Evolutionary conservation across 2,888 invertebrate species (phyloP), one percentile per base, ranked within the genome.

Genomic region (Xanthia togata): DNA sequence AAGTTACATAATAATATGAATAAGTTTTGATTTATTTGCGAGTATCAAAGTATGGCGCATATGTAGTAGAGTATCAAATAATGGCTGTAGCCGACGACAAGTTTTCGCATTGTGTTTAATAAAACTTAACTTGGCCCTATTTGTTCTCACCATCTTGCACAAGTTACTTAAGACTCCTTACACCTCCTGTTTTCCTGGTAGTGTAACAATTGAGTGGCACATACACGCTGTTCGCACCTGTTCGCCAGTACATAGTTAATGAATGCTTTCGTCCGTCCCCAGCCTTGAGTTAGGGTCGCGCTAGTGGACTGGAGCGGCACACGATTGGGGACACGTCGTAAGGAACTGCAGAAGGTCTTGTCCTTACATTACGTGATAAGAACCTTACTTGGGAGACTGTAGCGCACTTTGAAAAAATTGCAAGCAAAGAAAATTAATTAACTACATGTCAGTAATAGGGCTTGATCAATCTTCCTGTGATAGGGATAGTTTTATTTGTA

Each of bases 221-320:
- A 63, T n/a, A 68, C 50, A 47, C 20, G 59, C 4, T n/a, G 60
- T 74, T 81, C 59, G 38, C 87, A 88, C 87, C 83, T 88, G 76
- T 72, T 76, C 67, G 50, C 65, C 73, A 62, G 76, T 86, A 81
- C 88, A 82, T 88, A 87, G 47, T 78, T 88, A 84, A 87, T 86
- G 82, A 64, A 63, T 47, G 67, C 73, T 69, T 38, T 72, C 73
- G 75, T 59, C 73, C 71, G 79, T 73, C 68, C 73, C 68, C 26
- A 72, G 60, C 71, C 68, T 77, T 81, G 73, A 73, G 77, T 73
- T 35, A 71, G 85, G 68, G 82, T 78, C 69, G 35, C 83, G 60
- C 68, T 31, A 83, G 60, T 78, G 62, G 72, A 64, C 53, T 55
- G 73, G 44, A 70, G 62, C 44, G 70, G 44, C 47, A 17, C 35